Evolutionary conservation across 2,888 invertebrate genomes (phyloP).

Genomic region (Anthophora plumipes): DNA sequence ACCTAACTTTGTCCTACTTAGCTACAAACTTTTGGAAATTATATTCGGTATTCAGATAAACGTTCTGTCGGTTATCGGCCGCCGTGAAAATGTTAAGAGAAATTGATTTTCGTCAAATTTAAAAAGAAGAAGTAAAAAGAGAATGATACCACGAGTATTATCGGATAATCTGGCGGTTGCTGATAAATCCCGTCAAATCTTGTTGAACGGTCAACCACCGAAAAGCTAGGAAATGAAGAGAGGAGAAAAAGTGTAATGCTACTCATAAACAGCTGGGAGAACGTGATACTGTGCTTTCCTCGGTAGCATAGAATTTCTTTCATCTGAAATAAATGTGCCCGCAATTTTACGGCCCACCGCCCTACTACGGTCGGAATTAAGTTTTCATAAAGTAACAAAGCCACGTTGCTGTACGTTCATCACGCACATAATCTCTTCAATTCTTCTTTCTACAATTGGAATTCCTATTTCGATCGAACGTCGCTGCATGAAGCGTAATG

Average conservation of each 20-base stretch:
- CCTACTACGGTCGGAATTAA: background rate
- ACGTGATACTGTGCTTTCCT: background rate
- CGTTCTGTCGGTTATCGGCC: no score
- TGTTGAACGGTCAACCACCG: background rate
- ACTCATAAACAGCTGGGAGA: background rate
- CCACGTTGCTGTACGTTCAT: background rate
- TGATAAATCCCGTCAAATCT: background rate
- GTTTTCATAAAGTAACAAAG: constrained; percentile 17
- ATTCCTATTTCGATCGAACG: no score
- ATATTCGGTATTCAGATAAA: no score
- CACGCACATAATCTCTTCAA: background rate
- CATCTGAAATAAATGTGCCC: background rate
- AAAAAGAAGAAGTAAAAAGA: no score
- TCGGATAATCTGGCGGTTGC: no score
- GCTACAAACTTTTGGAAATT: no score
- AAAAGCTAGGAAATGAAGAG: no score
- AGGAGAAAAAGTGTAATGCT: background rate
- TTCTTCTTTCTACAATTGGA: background rate
- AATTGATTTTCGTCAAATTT: no score
- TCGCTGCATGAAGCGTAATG: no score
- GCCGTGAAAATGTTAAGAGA: no score
- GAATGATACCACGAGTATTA: background rate
- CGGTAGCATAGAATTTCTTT: constrained; percentile 3
- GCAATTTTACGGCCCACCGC: background rate
- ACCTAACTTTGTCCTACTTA: no score